These are phyloP conservation scores for Laupala kohalensis DNA, from an alignment of 1,140 invertebrate species.

Conservation along the genomic window DNA sequence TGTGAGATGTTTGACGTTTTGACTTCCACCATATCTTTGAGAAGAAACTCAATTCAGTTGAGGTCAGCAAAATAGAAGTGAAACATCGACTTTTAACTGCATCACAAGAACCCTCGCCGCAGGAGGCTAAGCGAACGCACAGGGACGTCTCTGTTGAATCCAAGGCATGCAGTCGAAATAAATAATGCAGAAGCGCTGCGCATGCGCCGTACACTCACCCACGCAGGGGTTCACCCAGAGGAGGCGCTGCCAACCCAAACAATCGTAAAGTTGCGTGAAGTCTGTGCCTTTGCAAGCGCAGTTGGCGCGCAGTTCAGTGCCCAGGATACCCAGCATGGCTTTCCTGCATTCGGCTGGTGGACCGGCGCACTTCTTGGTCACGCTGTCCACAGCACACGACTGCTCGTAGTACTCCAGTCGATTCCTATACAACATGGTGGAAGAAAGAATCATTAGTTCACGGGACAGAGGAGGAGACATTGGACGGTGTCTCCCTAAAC, in stretches of 20 bases:
- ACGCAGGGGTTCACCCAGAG: conserved; percentile 85
- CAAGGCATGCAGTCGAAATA: no score
- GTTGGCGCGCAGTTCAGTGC: conserved; percentile 65
- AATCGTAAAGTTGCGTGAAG: conserved; percentile 67
- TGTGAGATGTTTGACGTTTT: no score
- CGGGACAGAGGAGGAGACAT: no score
- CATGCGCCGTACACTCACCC: conserved; percentile 44
- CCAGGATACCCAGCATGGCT: conserved; percentile 71
- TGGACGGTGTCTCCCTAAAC: no score
- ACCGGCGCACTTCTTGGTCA: conserved; percentile 79
- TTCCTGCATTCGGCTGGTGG: conserved; percentile 60
- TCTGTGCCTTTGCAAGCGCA: conserved; percentile 77
- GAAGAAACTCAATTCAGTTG: no score
- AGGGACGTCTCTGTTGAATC: no score
- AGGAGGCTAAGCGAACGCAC: not conserved
- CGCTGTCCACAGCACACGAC: conserved; percentile 75
- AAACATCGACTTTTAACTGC: no score
- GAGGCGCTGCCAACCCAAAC: conserved; percentile 77
- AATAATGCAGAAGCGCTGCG: not conserved
- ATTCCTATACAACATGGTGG: conserved; percentile 35
- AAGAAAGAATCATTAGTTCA: not conserved
- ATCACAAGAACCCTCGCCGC: no score
- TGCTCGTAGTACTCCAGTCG: conserved; percentile 77
- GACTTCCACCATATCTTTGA: no score
- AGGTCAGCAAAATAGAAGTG: no score